Conservation (phyloP, 2,888 invertebrate genomes). For the Platycheirus rosarum region DNA sequence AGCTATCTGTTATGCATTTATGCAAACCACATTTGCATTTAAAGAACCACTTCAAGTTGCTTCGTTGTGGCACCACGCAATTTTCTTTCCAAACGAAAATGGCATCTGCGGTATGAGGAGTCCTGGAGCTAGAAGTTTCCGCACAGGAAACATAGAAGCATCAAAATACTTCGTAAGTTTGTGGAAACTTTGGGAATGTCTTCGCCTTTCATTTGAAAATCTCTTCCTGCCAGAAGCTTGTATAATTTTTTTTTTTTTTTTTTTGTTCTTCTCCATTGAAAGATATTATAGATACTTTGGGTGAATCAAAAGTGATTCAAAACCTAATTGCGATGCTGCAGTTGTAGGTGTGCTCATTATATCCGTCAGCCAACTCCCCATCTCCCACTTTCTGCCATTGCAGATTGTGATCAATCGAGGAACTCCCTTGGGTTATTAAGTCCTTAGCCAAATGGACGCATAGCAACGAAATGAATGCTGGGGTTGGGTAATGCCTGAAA, state of each 20-base stretch:
- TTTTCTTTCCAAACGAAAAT: slow-evolving; percentile 44
- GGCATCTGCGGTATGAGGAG: not conserved
- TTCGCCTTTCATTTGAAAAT: not conserved
- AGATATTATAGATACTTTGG: slow-evolving; percentile 30
- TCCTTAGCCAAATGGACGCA: slow-evolving; percentile 53
- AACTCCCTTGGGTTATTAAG: slow-evolving; percentile 65
- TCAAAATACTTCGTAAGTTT: slow-evolving; percentile 28
- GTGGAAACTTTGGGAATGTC: slow-evolving; percentile 47
- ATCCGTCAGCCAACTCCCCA: not conserved
- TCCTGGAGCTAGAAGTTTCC: slow-evolving; percentile 53
- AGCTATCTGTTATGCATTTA: slow-evolving; percentile 55
- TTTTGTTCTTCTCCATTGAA: slow-evolving; percentile 21
- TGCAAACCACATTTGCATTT: slow-evolving; percentile 66
- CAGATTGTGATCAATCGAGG: slow-evolving; percentile 41
- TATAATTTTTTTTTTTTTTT: not conserved
- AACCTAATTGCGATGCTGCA: slow-evolving; percentile 63
- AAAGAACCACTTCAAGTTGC: slow-evolving; percentile 52
- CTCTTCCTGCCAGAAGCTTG: not conserved
- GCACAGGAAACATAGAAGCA: slow-evolving; percentile 10
- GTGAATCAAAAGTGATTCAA: slow-evolving; percentile 63
- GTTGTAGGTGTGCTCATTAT: slow-evolving; percentile 8
- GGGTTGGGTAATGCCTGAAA: slow-evolving; percentile 28
- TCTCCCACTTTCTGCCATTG: slow-evolving; percentile 4
- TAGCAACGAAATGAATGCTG: slow-evolving; percentile 55
- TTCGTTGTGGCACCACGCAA: slow-evolving; percentile 31